Conservation (phyloP, 2,113 vertebrate genomes). For the Serilophus lunatus region DNA sequence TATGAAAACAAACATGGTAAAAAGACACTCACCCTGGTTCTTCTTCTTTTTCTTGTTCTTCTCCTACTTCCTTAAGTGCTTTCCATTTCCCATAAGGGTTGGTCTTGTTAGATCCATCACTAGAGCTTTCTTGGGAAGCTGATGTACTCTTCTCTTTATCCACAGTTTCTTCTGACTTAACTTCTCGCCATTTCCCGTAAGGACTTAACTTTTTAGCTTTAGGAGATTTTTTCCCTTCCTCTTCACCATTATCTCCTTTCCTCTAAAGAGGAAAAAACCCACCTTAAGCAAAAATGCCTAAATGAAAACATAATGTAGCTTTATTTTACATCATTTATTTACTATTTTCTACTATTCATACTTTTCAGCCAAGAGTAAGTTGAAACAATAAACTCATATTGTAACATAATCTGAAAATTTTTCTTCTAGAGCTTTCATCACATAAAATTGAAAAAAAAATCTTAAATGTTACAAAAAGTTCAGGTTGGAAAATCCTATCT, state of each 20-base stretch:
- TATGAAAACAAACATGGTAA: not conserved
- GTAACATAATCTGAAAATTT: not conserved
- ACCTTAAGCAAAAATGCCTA: conserved; percentile 63
- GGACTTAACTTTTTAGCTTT: conserved; percentile 74
- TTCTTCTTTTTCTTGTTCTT: conserved; percentile 1
- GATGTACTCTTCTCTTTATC: conserved; percentile 26
- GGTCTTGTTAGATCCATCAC: conserved; percentile 45
- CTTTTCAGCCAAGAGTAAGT: not conserved
- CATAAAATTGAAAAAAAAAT: not conserved
- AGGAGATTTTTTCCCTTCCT: conserved; percentile 59
- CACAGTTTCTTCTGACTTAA: conserved; percentile 65
- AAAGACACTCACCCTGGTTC: conserved; percentile 78
- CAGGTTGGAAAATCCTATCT: not conserved
- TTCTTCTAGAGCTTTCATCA: not conserved
- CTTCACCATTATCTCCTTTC: conserved; percentile 58
- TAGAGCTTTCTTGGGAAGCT: conserved; percentile 47
- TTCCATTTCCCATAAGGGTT: conserved; percentile 88
- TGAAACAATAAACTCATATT: not conserved
- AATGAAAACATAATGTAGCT: conserved; percentile 57
- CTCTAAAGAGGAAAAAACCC: conserved; percentile 66
- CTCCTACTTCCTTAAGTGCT: conserved; percentile 61
- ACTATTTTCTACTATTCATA: not conserved
- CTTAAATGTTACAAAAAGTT: not conserved
- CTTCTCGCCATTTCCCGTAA: conserved; percentile 87
- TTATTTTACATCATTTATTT: conserved; percentile 40